Evolutionary conservation across 2,113 vertebrate genomes (phyloP).

Genomic region (Anhinga anhinga): DNA sequence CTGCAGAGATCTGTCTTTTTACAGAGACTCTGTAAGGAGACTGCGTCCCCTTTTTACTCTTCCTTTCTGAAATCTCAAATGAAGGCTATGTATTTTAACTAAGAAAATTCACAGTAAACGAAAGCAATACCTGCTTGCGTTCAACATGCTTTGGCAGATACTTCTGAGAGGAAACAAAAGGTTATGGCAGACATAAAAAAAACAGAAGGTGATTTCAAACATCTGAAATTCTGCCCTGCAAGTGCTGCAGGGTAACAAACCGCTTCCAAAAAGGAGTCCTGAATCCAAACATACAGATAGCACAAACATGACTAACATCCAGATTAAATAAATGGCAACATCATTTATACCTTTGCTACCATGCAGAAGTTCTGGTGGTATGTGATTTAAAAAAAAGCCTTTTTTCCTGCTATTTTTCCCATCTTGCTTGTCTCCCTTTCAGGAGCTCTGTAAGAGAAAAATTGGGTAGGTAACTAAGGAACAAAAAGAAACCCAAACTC

Average conservation of each 20-base stretch:
- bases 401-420: not conserved
- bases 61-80: not conserved
- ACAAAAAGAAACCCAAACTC: not conserved
- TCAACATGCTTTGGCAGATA: not conserved
- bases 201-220: not conserved
- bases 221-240: not conserved
- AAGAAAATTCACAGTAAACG: not conserved
- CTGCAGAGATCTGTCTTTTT: not conserved
- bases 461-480: not conserved
- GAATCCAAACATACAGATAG: not conserved
- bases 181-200: not conserved
- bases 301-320: not conserved
- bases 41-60: accelerated
- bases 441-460: conserved; percentile 43
- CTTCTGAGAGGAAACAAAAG: not conserved
- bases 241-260: not conserved
- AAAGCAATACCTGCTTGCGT: not conserved
- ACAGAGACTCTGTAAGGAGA: no score
- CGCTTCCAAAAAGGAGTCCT: not conserved
- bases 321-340: not conserved
- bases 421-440: not conserved
- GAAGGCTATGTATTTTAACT: not conserved
- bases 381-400: not conserved
- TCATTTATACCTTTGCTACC: conserved; percentile 1
- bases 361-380: conserved; percentile 19